Conservation (phyloP, 2,888 invertebrate genomes). For the Agrenia bidenticulata region DNA sequence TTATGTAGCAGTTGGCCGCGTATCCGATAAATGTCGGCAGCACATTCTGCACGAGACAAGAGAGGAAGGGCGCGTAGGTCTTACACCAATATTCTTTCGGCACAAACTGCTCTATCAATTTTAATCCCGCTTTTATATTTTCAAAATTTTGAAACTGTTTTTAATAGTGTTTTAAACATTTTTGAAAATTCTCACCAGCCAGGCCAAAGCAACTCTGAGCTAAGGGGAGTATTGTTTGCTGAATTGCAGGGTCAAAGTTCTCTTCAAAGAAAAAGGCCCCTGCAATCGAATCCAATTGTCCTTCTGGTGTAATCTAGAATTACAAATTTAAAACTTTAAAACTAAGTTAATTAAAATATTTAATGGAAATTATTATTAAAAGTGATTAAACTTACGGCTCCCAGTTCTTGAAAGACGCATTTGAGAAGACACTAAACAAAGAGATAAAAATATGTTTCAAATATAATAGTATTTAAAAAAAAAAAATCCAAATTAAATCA, state of each 20-base stretch:
- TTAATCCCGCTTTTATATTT: too few relatives aligned
- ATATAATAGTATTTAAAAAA: too few relatives aligned
- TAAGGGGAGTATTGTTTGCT: slow-evolving; percentile 16
- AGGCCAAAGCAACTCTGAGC: slow-evolving; percentile 23
- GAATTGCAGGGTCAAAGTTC: slow-evolving; percentile 14
- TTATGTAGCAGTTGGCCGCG: slow-evolving; percentile 18
- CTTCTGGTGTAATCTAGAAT: neutral
- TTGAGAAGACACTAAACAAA: slow-evolving; percentile 24
- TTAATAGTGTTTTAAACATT: neutral
- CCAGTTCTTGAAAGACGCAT: slow-evolving; percentile 24
- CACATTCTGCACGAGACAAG: slow-evolving; percentile 24
- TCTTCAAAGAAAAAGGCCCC: slow-evolving; percentile 32
- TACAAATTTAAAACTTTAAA: neutral
- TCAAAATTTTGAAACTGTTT: neutral
- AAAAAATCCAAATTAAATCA: neutral
- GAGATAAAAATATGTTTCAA: too few relatives aligned
- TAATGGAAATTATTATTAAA: neutral
- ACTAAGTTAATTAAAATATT: neutral
- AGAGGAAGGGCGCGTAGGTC: slow-evolving; percentile 22
- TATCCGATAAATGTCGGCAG: too few relatives aligned
- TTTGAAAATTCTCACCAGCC: slow-evolving; percentile 7
- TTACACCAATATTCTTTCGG: slow-evolving; percentile 30
- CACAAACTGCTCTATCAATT: slow-evolving; percentile 16
- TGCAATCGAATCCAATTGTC: slow-evolving; percentile 26
- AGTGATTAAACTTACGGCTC: neutral